These are phyloP conservation scores for Volucella zonaria DNA, from an alignment of 2,888 invertebrate genomes.

Conservation along the genomic window DNA sequence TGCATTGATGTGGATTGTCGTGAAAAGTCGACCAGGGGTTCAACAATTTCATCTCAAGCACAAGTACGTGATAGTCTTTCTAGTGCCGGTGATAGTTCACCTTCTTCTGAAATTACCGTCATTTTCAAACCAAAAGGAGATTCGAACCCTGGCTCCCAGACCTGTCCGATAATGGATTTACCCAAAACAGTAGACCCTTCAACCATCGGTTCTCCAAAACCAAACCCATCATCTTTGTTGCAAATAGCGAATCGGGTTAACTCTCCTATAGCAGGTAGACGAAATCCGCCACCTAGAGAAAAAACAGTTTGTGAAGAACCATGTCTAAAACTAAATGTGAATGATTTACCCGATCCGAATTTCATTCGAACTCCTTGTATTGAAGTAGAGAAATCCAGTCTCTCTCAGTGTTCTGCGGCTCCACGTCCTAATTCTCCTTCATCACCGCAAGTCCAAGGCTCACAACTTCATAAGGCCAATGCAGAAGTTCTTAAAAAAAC, in stretches of 20 bases:
- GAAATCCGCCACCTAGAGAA: conserved; percentile 23
- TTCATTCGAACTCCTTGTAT: conserved; percentile 57
- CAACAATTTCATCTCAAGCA: conserved; percentile 17
- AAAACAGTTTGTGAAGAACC: conserved; percentile 42
- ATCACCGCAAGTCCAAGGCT: conserved; percentile 50
- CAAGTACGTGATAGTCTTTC: conserved; percentile 58
- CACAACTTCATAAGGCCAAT: conserved; percentile 55
- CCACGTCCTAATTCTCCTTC: conserved; percentile 76
- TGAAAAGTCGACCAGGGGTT: conserved; percentile 55
- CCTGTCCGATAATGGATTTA: too few species aligned
- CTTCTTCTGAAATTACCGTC: conserved; percentile 58
- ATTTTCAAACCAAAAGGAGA: conserved; percentile 41
- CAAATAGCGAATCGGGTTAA: conserved; percentile 56
- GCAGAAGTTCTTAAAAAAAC: conserved; percentile 49
- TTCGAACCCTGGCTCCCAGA: neutral
- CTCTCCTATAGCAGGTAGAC: conserved; percentile 50
- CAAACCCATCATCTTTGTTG: conserved; percentile 54
- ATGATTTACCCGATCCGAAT: conserved; percentile 63
- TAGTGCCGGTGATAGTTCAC: conserved; percentile 67
- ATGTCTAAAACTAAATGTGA: conserved; percentile 57
- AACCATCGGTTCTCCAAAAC: conserved; percentile 49
- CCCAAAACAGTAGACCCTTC: neutral
- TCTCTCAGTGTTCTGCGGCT: neutral
- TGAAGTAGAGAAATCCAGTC: conserved; percentile 17
- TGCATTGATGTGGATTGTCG: conserved; percentile 76